phyloP scores from a whole-genome alignment of 2,888 invertebrate species.

The Lepidochrysops patricia region DNA sequence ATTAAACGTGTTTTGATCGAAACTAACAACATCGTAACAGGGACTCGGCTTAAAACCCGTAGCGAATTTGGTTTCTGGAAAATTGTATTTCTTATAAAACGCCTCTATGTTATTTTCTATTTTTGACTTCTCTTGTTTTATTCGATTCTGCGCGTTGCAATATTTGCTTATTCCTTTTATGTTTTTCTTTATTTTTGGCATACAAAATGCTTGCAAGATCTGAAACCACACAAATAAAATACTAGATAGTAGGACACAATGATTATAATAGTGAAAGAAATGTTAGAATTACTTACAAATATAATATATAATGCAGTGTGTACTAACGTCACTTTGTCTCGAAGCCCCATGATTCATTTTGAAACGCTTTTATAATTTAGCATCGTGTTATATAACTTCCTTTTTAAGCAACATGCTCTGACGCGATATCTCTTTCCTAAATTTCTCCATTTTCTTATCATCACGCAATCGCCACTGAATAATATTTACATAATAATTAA shows the following conservation, averaged over 20 bases:
- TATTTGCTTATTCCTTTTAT: slow-evolving; percentile 5
- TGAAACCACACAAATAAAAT: background rate
- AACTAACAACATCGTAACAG: slow-evolving; percentile 18
- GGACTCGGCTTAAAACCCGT: slow-evolving; percentile 17
- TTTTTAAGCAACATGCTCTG: background rate
- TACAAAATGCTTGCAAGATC: background rate
- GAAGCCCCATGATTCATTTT: slow-evolving; percentile 38
- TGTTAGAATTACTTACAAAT: slow-evolving; percentile 35
- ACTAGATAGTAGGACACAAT: background rate
- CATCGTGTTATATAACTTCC: slow-evolving; percentile 6
- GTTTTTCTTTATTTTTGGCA: slow-evolving; percentile 8
- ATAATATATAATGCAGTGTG: slow-evolving; percentile 28
- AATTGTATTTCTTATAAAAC: slow-evolving; percentile 31
- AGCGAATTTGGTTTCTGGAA: slow-evolving; percentile 43
- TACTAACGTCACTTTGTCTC: slow-evolving; percentile 38
- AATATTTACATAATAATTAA: slow-evolving; percentile 8
- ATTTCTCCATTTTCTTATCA: slow-evolving; percentile 10
- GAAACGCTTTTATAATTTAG: slow-evolving; percentile 10
- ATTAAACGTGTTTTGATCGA: background rate
- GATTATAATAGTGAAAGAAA: background rate
- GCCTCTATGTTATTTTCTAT: slow-evolving; percentile 9
- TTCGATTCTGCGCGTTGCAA: background rate
- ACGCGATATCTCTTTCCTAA: slow-evolving; percentile 10
- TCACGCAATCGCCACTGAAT: background rate
- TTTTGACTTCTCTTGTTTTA: slow-evolving; percentile 13